These are phyloP conservation scores for Eupithecia insigniata DNA, from an alignment of 2,888 invertebrate species.

Conservation along the genomic window DNA sequence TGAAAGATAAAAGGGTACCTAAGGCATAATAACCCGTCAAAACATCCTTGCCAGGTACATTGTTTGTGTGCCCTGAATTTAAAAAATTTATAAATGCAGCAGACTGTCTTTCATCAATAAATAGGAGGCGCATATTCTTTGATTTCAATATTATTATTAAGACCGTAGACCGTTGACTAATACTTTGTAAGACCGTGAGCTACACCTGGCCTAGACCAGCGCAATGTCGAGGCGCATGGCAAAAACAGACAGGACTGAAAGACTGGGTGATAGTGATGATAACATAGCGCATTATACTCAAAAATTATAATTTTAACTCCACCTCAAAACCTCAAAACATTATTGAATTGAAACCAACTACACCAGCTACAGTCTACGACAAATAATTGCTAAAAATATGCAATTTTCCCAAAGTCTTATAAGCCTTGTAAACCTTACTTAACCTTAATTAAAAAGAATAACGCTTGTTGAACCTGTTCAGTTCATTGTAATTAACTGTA, in stretches of 20 bases:
- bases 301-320: background rate
- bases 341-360: background rate
- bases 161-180: too few relatives aligned
- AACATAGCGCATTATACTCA: background rate
- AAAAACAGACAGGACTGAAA: background rate
- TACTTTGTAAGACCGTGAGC: too few relatives aligned
- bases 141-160: background rate
- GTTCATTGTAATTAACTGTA: background rate
- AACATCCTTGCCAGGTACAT: constrained; percentile 1
- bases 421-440: background rate
- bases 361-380: background rate
- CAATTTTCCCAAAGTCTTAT: background rate
- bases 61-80: too few relatives aligned
- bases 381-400: background rate
- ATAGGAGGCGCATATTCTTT: background rate
- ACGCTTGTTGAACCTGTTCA: background rate
- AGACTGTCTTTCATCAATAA: background rate
- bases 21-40: background rate
- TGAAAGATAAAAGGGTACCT: background rate
- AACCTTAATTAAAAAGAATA: background rate
- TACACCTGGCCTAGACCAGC: background rate
- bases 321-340: background rate
- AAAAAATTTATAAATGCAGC: too few relatives aligned
- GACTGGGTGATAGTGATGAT: background rate
- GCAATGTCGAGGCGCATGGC: background rate